Evolutionary conservation across 1,140 invertebrate genomes (phyloP).

Genomic region (Pentalonia nigronervosa): DNA sequence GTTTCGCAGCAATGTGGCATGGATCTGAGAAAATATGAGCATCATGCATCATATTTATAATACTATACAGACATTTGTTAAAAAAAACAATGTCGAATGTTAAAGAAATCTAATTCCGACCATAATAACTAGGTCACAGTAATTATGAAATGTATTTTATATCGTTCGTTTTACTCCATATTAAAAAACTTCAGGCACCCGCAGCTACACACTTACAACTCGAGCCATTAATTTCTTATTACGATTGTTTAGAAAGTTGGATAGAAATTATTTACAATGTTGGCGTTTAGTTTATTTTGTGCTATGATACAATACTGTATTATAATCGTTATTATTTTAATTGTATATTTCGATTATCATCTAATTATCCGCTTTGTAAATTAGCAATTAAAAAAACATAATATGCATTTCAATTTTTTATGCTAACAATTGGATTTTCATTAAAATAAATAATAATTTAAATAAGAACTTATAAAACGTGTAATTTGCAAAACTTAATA

Average conservation of each 20-base stretch:
- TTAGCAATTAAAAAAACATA: neutral
- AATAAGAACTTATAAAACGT: too few relatives aligned
- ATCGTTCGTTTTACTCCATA: neutral
- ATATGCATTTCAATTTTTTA: neutral
- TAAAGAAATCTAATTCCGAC: neutral
- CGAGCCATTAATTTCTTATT: neutral
- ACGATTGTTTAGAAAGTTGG: neutral
- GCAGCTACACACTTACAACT: too few relatives aligned
- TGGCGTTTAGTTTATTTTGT: neutral
- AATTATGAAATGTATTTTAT: neutral
- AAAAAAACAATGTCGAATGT: too few relatives aligned
- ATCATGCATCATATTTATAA: too few relatives aligned
- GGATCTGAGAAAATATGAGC: neutral
- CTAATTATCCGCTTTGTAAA: neutral
- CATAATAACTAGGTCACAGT: neutral
- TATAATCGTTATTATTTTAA: neutral
- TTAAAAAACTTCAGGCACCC: too few relatives aligned
- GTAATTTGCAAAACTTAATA: too few relatives aligned
- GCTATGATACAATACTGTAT: neutral
- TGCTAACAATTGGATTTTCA: too few relatives aligned
- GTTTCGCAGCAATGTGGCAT: neutral
- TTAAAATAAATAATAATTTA: too few relatives aligned
- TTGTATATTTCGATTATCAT: neutral
- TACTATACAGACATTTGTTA: too few relatives aligned
- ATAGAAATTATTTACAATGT: neutral